Evolutionary conservation across 2,888 invertebrate species (phyloP).

Genomic region (Malthinus flaveolus): DNA sequence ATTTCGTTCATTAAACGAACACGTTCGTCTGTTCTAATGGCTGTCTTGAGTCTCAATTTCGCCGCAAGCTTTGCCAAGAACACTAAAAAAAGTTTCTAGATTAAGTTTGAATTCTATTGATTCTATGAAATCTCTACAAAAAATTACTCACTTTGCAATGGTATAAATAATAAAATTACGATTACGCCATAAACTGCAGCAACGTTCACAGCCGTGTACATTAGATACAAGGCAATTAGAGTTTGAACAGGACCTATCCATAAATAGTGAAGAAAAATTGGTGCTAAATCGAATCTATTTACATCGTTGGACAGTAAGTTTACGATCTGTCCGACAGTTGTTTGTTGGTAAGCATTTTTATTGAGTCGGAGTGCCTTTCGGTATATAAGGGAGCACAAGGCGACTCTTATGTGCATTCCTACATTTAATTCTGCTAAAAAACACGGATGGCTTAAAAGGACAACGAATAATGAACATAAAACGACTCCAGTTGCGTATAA

Average conservation of each 20-base stretch:
- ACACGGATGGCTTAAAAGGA: background rate
- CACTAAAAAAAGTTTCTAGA: slow-evolving; percentile 31
- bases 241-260: slow-evolving; percentile 84
- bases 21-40: slow-evolving; percentile 61
- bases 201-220: slow-evolving; percentile 66
- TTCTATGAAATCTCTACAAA: background rate
- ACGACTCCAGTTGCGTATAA: background rate
- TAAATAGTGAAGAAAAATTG: slow-evolving; percentile 79
- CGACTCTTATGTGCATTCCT: slow-evolving; percentile 85
- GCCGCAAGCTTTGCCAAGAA: slow-evolving; percentile 32
- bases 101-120: too few relatives aligned
- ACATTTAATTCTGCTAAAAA: slow-evolving; percentile 69
- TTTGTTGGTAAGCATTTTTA: slow-evolving; percentile 73
- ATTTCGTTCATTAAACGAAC: slow-evolving; percentile 72
- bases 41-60: slow-evolving; percentile 49
- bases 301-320: slow-evolving; percentile 97
- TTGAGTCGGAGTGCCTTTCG: slow-evolving; percentile 65
- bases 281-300: slow-evolving; percentile 82
- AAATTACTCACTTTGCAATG: slow-evolving; percentile 58
- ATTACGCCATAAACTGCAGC: slow-evolving; percentile 59
- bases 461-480: background rate
- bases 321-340: slow-evolving; percentile 76
- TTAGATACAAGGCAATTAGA: slow-evolving; percentile 72
- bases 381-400: slow-evolving; percentile 83
- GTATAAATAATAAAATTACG: slow-evolving; percentile 62